These are phyloP conservation scores for Melinaea menophilus DNA, from an alignment of 2,888 invertebrate genomes.

Conservation along the genomic window DNA sequence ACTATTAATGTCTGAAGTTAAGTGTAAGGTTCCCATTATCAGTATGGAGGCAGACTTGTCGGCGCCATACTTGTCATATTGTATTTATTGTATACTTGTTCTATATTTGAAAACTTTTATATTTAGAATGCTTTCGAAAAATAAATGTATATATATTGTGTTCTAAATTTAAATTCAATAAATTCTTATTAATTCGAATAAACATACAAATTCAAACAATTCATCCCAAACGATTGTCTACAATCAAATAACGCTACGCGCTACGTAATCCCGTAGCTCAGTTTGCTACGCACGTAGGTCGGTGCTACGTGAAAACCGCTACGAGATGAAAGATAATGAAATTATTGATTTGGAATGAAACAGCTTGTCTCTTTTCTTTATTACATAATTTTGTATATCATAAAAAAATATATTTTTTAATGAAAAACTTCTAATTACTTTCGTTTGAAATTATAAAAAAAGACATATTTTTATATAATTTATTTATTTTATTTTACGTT, in stretches of 20 bases:
- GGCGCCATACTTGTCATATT: conserved; percentile 55
- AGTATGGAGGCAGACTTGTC: conserved; percentile 58
- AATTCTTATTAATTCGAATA: too few species aligned
- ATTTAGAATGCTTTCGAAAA: too few species aligned
- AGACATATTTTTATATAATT: too few species aligned
- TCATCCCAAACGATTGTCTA: conserved; percentile 4
- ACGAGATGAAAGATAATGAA: not conserved
- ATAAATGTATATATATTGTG: too few species aligned
- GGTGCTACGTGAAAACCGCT: not conserved
- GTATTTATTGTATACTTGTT: conserved; percentile 16
- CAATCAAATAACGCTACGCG: conserved; percentile 10
- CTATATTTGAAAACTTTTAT: not conserved
- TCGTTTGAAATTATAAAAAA: too few species aligned
- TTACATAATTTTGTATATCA: too few species aligned
- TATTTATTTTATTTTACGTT: not conserved
- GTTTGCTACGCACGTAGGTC: conserved; percentile 17
- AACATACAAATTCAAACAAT: not conserved
- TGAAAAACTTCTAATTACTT: too few species aligned
- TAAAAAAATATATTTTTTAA: too few species aligned
- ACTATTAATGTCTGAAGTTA: conserved; percentile 17
- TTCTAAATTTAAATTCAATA: too few species aligned
- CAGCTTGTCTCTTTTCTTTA: too few species aligned
- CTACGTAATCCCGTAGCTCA: conserved; percentile 12
- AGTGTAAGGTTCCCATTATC: conserved; percentile 45
- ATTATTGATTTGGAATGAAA: too few species aligned